A percentile compares a stretch with the other conserved stretches of the same genome.
phyloP scores from a whole-genome alignment of 2,888 invertebrate genomes.

The Blastobasis lacticolella region DNA sequence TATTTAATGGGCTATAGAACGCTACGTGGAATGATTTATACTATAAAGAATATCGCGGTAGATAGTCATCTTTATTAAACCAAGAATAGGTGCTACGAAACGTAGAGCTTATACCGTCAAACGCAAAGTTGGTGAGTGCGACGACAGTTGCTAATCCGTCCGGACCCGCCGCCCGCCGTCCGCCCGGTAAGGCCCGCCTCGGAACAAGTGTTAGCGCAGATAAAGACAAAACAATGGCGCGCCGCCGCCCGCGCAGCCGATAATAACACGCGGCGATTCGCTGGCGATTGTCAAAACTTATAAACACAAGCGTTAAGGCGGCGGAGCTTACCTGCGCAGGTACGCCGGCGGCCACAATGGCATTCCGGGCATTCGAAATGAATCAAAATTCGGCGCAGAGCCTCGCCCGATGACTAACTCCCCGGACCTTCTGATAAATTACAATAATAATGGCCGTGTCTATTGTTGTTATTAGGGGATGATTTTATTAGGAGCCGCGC shows the following conservation, averaged over 20 bases:
- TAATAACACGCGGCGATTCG: constrained; percentile 51
- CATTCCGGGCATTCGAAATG: constrained; percentile 68
- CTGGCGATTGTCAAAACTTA: constrained; percentile 59
- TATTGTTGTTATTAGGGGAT: constrained; percentile 59
- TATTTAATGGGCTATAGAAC: background rate
- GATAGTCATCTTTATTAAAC: too few species aligned
- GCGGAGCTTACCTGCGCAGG: constrained; percentile 46
- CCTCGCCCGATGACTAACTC: constrained; percentile 39
- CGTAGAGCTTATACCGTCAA: too few species aligned
- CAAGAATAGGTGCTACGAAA: too few species aligned
- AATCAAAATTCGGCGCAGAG: constrained; percentile 60
- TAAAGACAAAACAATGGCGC: constrained; percentile 7
- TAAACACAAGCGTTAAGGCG: constrained; percentile 42
- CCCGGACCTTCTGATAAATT: constrained; percentile 50
- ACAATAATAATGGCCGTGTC: constrained; percentile 56
- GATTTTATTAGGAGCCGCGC: constrained; percentile 57
- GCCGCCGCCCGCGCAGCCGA: constrained; percentile 46
- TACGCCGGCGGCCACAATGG: constrained; percentile 61
- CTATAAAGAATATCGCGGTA: too few species aligned
- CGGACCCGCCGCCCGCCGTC: too few species aligned
- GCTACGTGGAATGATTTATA: too few species aligned
- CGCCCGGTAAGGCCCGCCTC: background rate
- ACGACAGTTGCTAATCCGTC: too few species aligned
- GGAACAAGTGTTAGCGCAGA: constrained; percentile 4
- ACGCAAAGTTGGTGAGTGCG: too few species aligned